Percentiles rank a stretch among this genome's conserved stretches.
These are phyloP conservation scores for Scortum barcoo DNA, from an alignment of 2,113 vertebrate species.

Conservation along the genomic window DNA sequence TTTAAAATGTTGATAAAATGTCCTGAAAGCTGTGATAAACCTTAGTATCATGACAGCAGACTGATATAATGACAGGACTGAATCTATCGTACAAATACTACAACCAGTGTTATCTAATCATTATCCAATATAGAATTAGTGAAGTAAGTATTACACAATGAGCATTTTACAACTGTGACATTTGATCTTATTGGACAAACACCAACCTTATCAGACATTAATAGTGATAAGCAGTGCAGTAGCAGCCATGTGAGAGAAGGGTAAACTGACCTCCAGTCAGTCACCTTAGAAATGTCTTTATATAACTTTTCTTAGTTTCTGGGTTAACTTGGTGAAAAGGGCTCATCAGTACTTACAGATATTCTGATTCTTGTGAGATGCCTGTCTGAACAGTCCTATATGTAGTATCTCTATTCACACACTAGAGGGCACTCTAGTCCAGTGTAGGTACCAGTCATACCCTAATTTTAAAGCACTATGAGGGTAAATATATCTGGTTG, in stretches of 20 bases:
- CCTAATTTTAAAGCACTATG: not conserved
- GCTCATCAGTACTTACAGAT: not conserved
- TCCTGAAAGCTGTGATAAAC: not conserved
- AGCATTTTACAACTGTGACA: not conserved
- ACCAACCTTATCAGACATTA: constrained; percentile 4
- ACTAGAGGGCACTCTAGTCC: not conserved
- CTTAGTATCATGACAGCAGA: not conserved
- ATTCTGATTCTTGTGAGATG: not conserved
- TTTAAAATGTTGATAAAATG: not conserved
- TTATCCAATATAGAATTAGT: not conserved
- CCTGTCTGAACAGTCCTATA: not conserved
- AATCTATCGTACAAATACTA: constrained; percentile 4
- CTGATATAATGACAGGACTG: not conserved
- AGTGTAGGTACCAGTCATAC: too few relatives aligned
- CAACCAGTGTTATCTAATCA: not conserved
- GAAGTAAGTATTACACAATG: not conserved
- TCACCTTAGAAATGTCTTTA: not conserved
- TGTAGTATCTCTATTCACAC: constrained; percentile 4
- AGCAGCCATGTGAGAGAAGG: not conserved
- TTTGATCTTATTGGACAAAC: not conserved
- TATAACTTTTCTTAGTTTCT: not conserved
- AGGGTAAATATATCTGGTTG: not conserved
- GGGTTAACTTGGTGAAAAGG: not conserved
- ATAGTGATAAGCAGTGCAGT: not conserved
- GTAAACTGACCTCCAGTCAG: not conserved